phyloP scores from a whole-genome alignment of 2,113 vertebrate species.

The Cynocephalus volans region DNA sequence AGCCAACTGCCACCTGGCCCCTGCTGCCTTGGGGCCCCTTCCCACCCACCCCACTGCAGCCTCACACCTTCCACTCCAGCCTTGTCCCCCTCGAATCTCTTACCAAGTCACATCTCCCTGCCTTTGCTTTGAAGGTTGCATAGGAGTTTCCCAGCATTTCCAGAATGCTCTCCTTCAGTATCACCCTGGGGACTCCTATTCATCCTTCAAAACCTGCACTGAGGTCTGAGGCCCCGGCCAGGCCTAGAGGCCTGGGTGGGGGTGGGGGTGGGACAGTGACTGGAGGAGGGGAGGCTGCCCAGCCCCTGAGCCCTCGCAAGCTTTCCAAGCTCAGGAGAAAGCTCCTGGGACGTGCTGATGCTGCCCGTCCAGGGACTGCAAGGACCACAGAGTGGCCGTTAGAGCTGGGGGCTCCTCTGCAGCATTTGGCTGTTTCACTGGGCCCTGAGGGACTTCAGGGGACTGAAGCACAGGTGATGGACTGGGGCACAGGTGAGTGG shows the following conservation, averaged over 20 bases:
- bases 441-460: not conserved
- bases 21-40: not conserved
- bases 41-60: not conserved
- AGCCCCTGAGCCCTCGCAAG: accelerated
- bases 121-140: not conserved
- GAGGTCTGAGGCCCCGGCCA: not conserved
- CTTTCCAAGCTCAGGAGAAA: not conserved
- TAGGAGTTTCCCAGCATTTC: not conserved
- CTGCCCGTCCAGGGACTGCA: not conserved
- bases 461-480: too few species aligned
- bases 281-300: not conserved
- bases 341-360: not conserved
- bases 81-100: not conserved
- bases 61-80: not conserved
- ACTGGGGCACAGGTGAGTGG: not conserved
- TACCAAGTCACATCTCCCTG: not conserved
- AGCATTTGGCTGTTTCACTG: not conserved
- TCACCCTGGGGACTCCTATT: not conserved
- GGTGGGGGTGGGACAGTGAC: too few species aligned
- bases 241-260: not conserved
- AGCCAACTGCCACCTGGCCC: not conserved
- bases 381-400: not conserved
- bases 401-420: not conserved
- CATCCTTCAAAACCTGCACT: not conserved
- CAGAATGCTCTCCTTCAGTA: not conserved